phyloP scores from a whole-genome alignment of 2,888 invertebrate genomes.

The Phytoseiulus persimilis region DNA sequence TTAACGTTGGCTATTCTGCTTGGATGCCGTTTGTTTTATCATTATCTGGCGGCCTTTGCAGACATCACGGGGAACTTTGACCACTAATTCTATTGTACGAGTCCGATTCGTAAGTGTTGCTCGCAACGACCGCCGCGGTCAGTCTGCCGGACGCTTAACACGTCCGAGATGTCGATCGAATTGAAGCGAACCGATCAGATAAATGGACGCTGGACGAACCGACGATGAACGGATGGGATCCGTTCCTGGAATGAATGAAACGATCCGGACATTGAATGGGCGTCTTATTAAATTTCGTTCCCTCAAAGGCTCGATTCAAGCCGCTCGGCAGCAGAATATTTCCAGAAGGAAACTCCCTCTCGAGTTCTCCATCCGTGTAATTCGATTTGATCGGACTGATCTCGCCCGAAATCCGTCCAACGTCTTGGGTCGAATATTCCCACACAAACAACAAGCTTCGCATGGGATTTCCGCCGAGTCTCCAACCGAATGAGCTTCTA shows the following conservation, averaged over 20 bases:
- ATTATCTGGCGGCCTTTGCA: background rate
- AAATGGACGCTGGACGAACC: background rate
- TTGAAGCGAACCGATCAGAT: background rate
- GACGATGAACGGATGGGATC: background rate
- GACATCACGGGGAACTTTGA: background rate
- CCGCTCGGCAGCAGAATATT: background rate
- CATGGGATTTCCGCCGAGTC: too few relatives aligned
- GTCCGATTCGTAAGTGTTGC: background rate
- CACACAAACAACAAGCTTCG: too few relatives aligned
- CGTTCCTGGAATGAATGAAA: background rate
- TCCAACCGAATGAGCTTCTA: too few relatives aligned
- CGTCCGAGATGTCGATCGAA: background rate
- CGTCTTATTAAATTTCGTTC: background rate
- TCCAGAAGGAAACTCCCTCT: background rate
- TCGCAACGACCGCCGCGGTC: background rate
- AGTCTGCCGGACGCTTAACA: background rate
- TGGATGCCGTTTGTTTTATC: background rate
- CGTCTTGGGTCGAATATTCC: too few relatives aligned
- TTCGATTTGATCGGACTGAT: background rate
- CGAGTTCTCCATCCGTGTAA: background rate
- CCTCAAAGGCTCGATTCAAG: background rate
- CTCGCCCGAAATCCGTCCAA: background rate
- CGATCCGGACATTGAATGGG: background rate
- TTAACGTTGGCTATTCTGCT: background rate
- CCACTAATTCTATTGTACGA: background rate